Evolutionary conservation across 2,797 vertebrate genomes (phyloP), one percentile per base, ranked within the genome.

Genomic region (Acipenser oxyrinchus): DNA sequence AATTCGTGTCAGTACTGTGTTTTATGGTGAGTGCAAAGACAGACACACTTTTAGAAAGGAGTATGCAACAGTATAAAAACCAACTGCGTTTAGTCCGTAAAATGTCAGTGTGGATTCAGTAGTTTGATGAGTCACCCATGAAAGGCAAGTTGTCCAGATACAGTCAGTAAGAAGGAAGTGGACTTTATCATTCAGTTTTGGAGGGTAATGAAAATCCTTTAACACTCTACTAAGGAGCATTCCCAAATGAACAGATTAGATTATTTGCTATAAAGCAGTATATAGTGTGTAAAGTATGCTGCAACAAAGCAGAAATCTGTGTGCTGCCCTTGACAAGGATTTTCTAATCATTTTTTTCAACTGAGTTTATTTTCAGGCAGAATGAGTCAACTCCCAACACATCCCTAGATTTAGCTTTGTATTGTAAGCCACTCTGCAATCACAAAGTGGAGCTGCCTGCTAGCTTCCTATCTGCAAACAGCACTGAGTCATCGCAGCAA

Each of bases 341-440:
- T 58, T 58, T 7, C 23, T 37, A 37, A 37, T 58, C 11, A 12
- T 12, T 58, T 12, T 10, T 58, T 58, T 62, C 9, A 62, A 18
- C 8, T 2, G 48, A 48, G 60, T 62, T 55, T 62, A 62, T 62
- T 62, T 48, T 62, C 60, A 62, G 48, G 12, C 10, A 9, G 10
- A 23, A 48, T 62, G 18, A 48, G 48, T 62, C 60, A 62, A 48
- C 11, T 23, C 11, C 10, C 7, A 57, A n/a, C 55, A 10, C 60
- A 23, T 62, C 60, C 60, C 60, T 62, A 15, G 15, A 23, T 62
- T 62, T 62, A 62, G 60, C 60, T 8, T 12, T 61, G n/a, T 61
- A 48, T 62, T 48, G 15, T 48, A 15, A 15, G 37, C n/a, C 60
- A 23, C 6, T 48, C 15, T 62, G 12, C 37, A 62, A 62, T 15